Percentiles rank a stretch among this genome's conserved stretches.
phyloP scores from a whole-genome alignment of 2,888 invertebrate genomes.

The Conchocele bisecta region DNA sequence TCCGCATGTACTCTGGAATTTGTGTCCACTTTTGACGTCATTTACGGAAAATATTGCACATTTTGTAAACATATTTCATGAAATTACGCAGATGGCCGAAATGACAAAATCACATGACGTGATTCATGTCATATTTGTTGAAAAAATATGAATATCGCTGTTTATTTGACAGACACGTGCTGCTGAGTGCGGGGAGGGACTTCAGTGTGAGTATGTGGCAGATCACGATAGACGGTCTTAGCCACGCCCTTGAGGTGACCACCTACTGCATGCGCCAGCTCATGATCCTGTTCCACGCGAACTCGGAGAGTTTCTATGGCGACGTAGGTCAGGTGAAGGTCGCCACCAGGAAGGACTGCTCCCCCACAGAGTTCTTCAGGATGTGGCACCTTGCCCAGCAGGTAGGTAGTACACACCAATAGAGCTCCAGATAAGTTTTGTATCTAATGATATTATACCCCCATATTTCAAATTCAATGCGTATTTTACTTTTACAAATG shows the following conservation, averaged over 20 bases:
- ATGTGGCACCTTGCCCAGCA: conserved; percentile 95
- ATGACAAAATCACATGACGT: too few relatives aligned
- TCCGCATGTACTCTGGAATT: too few relatives aligned
- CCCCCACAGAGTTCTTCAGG: conserved; percentile 91
- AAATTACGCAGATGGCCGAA: too few relatives aligned
- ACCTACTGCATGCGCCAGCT: conserved; percentile 93
- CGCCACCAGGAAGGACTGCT: conserved; percentile 94
- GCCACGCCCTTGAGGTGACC: conserved; percentile 91
- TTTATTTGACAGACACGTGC: conserved; percentile 81
- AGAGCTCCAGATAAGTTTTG: too few relatives aligned
- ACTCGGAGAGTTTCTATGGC: conserved; percentile 97
- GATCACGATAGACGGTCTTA: conserved; percentile 91
- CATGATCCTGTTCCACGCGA: conserved; percentile 93
- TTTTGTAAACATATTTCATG: too few relatives aligned
- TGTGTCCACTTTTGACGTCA: too few relatives aligned
- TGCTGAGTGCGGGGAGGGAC: conserved; percentile 89
- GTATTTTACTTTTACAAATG: too few relatives aligned
- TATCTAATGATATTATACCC: too few relatives aligned
- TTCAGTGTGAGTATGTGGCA: conserved; percentile 94
- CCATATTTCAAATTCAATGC: too few relatives aligned
- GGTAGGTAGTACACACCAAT: conserved; percentile 86
- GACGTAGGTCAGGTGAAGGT: conserved; percentile 94
- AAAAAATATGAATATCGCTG: too few relatives aligned
- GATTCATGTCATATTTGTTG: background rate
- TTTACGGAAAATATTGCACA: too few relatives aligned